phyloP scores from a whole-genome alignment of 1,140 invertebrate species.

The Oscheius sp. region DNA sequence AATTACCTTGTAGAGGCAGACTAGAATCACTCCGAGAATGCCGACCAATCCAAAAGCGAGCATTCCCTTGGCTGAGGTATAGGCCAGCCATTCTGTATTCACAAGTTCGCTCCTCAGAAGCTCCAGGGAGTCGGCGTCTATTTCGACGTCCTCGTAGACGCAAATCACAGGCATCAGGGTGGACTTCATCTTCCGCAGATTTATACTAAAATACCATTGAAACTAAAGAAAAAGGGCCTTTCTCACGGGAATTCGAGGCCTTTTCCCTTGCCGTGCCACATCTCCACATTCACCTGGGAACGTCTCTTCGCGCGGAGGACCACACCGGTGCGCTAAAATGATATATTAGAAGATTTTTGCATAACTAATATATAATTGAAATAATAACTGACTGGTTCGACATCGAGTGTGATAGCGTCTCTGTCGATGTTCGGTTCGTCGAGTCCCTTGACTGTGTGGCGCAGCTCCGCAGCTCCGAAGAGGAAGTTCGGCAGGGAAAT shows the following conservation, averaged over 20 bases:
- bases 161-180: constrained; percentile 20
- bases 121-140: constrained; percentile 15
- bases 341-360: not conserved
- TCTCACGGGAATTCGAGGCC: constrained; percentile 27
- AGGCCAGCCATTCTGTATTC: constrained; percentile 14
- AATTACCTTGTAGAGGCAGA: not conserved
- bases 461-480: constrained; percentile 34
- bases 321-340: constrained; percentile 33
- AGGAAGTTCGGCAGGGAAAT: constrained; percentile 55
- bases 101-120: not conserved
- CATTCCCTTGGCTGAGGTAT: not conserved
- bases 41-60: not conserved
- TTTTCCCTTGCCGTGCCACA: constrained; percentile 42
- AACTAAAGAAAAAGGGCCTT: not conserved
- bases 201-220: constrained; percentile 12
- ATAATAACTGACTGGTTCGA: constrained; percentile 43
- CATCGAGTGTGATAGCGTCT: constrained; percentile 52
- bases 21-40: not conserved
- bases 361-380: not conserved
- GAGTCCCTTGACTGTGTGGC: constrained; percentile 33
- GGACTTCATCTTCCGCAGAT: constrained; percentile 28
- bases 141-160: constrained; percentile 23
- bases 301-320: constrained; percentile 31
- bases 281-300: constrained; percentile 41
- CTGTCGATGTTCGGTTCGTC: constrained; percentile 40